Evolutionary conservation across 2,797 vertebrate species (phyloP).

Genomic region (Lemur catta): DNA sequence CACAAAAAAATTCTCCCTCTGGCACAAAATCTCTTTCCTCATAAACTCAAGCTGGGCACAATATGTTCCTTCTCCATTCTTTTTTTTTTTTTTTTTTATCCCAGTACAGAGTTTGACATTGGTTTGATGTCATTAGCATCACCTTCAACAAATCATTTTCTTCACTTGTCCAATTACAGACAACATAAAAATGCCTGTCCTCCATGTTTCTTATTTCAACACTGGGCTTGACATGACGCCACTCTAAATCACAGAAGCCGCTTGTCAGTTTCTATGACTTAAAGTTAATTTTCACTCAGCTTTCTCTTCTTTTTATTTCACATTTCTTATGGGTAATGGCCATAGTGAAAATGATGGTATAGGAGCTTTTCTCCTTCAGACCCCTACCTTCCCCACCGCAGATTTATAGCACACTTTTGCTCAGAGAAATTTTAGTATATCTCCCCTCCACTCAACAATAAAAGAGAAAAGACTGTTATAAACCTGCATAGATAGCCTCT

Average conservation of each 20-base stretch:
- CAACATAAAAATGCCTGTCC: slow-evolving; percentile 59
- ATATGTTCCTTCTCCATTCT: background rate
- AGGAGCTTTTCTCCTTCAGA: background rate
- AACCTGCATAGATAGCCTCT: background rate
- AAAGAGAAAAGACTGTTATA: slow-evolving; percentile 50
- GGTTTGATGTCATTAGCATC: slow-evolving; percentile 54
- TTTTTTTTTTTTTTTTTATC: background rate
- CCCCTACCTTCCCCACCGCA: background rate
- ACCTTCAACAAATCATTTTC: slow-evolving; percentile 68
- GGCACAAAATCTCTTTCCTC: slow-evolving; percentile 34
- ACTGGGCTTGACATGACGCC: slow-evolving; percentile 41
- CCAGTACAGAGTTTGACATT: slow-evolving; percentile 26
- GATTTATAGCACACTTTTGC: slow-evolving; percentile 58
- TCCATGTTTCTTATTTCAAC: slow-evolving; percentile 64
- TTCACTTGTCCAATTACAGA: slow-evolving; percentile 67
- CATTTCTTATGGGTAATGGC: slow-evolving; percentile 51
- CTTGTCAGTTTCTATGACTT: slow-evolving; percentile 58
- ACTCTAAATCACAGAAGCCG: slow-evolving; percentile 57
- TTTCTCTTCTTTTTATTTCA: slow-evolving; percentile 47
- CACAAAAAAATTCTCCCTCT: background rate
- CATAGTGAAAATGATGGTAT: slow-evolving; percentile 25
- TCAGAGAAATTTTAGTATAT: slow-evolving; percentile 26
- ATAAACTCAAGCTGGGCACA: slow-evolving; percentile 56
- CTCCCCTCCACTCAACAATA: slow-evolving; percentile 32
- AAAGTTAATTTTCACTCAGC: slow-evolving; percentile 55